Evolutionary conservation across 2,113 vertebrate species (phyloP).

Genomic region (Oncorhynchus masou): DNA sequence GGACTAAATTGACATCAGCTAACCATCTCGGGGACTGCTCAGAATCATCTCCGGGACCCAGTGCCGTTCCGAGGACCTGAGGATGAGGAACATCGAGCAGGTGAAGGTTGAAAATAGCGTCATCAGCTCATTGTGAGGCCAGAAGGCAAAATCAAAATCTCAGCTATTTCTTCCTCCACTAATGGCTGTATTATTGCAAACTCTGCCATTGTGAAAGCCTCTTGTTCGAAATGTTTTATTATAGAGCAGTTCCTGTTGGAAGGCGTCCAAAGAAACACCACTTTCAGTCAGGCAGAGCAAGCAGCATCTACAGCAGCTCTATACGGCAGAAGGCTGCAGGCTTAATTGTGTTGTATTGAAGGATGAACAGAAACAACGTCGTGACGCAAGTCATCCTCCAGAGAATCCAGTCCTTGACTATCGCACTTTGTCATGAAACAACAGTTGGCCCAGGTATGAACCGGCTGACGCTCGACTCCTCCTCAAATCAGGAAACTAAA

Average conservation of each 20-base stretch:
- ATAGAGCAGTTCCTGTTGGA: constrained; percentile 4
- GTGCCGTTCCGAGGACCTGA: too few species aligned
- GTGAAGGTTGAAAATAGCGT: too few species aligned
- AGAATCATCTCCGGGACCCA: too few species aligned
- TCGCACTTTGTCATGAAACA: not conserved
- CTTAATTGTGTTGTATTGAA: constrained; percentile 2
- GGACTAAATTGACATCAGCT: too few species aligned
- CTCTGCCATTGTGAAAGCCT: not conserved
- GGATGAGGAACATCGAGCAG: too few species aligned
- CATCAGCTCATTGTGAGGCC: too few species aligned
- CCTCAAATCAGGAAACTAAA: not conserved
- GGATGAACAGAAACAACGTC: not conserved
- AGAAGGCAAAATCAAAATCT: not conserved
- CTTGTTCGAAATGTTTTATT: not conserved
- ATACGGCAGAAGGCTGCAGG: not conserved
- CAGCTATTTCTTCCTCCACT: not conserved
- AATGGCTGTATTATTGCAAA: not conserved
- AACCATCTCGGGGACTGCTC: too few species aligned
- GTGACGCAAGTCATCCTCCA: not conserved
- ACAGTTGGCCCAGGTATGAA: constrained; percentile 1
- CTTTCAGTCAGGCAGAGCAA: constrained; percentile 2
- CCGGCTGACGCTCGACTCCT: not conserved
- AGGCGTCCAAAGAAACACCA: not conserved
- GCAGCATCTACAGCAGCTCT: not conserved
- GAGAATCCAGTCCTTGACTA: not conserved